A percentile compares a stretch with the other conserved stretches of the same genome.
These are phyloP conservation scores for Rhinolophus sinicus DNA, from an alignment of 2,113 vertebrate species.

Conservation along the genomic window DNA sequence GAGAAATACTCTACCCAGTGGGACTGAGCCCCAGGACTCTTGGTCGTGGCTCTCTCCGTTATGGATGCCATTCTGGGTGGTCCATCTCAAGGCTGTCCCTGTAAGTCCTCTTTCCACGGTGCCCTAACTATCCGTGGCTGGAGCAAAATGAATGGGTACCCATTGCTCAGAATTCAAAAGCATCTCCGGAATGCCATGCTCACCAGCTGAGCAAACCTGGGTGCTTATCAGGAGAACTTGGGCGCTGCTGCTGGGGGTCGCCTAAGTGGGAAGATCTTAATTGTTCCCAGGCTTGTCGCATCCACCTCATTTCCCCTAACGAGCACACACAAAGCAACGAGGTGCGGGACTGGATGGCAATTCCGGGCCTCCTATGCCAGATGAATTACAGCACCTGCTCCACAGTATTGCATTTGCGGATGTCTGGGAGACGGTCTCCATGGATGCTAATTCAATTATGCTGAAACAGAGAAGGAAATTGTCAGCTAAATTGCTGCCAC, in stretches of 20 bases:
- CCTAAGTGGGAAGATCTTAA: slow-evolving; percentile 24
- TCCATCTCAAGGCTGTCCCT: neutral
- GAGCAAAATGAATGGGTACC: neutral
- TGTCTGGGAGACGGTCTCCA: slow-evolving; percentile 73
- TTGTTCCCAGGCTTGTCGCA: neutral
- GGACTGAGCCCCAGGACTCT: too few relatives aligned
- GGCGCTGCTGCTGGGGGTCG: neutral
- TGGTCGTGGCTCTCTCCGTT: neutral
- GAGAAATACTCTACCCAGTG: neutral
- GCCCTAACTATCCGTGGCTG: neutral
- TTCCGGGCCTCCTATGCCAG: slow-evolving; percentile 22
- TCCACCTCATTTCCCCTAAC: slow-evolving; percentile 26
- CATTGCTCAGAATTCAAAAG: neutral
- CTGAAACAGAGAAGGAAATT: slow-evolving; percentile 66
- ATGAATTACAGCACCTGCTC: neutral
- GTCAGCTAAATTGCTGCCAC: neutral
- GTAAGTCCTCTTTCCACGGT: neutral
- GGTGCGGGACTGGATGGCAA: slow-evolving; percentile 29
- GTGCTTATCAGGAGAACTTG: neutral
- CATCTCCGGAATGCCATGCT: rapidly evolving
- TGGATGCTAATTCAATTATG: slow-evolving; percentile 64
- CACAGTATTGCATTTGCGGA: neutral
- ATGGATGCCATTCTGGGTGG: neutral
- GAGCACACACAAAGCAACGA: neutral
- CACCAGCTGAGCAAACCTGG: neutral